Conservation (phyloP, 2,797 vertebrate genomes). For the Neosilurus mollespiculum region DNA sequence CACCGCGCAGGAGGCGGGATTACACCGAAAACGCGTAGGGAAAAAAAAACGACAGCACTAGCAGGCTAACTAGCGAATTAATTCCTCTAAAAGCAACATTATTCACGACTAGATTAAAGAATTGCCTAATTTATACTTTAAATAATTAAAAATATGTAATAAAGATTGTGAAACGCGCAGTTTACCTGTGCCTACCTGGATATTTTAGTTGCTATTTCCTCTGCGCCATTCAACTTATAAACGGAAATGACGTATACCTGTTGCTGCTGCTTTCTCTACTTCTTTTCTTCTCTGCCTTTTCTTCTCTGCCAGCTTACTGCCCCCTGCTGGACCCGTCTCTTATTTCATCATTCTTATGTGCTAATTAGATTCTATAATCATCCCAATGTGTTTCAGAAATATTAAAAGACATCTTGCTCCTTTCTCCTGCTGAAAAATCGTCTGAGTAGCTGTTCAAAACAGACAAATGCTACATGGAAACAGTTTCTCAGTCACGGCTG, state of each 20-base stretch:
- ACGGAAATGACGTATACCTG: constrained; percentile 28
- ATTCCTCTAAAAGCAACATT: background rate
- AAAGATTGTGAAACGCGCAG: background rate
- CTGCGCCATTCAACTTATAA: constrained; percentile 50
- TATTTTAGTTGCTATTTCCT: constrained; percentile 35
- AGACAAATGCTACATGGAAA: too few relatives aligned
- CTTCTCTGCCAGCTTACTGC: too few relatives aligned
- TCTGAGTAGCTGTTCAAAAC: too few relatives aligned
- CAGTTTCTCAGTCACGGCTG: too few relatives aligned
- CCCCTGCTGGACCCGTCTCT: too few relatives aligned
- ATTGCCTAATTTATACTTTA: background rate
- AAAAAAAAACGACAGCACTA: background rate
- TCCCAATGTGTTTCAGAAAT: too few relatives aligned
- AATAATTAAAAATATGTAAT: background rate
- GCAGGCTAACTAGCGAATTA: background rate
- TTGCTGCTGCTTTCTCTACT: background rate
- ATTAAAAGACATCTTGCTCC: too few relatives aligned
- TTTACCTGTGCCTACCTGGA: constrained; percentile 24
- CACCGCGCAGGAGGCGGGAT: background rate
- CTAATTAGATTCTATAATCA: too few relatives aligned
- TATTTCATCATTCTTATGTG: too few relatives aligned
- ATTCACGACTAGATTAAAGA: background rate
- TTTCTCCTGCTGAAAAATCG: too few relatives aligned
- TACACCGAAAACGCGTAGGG: background rate
- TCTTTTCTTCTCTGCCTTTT: background rate